These are phyloP conservation scores for Drosophila suzukii DNA, from an alignment of 1,140 invertebrate species.

Conservation along the genomic window DNA sequence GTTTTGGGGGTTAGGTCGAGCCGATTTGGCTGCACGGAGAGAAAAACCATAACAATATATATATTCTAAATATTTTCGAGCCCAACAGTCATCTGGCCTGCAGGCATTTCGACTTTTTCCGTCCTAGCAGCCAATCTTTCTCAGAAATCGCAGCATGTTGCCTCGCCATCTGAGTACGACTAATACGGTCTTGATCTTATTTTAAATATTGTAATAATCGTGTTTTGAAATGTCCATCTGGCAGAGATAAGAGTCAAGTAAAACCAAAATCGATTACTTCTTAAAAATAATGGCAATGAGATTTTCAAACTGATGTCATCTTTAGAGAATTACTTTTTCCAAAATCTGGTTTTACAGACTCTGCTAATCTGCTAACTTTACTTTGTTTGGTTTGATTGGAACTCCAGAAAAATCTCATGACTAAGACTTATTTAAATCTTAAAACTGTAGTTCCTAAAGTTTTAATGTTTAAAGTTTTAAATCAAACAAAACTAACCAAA, in stretches of 20 bases:
- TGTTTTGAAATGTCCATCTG: background rate
- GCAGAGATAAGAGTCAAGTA: background rate
- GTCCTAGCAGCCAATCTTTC: background rate
- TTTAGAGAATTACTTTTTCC: background rate
- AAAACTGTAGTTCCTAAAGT: too few relatives aligned
- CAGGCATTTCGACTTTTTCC: background rate
- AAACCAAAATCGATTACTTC: background rate
- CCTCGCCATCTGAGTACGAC: background rate
- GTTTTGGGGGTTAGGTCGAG: slow-evolving; percentile 54
- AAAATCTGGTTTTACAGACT: background rate
- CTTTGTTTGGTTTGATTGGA: too few relatives aligned
- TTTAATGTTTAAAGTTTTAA: too few relatives aligned
- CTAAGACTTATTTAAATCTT: too few relatives aligned
- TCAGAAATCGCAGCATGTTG: background rate
- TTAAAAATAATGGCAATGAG: background rate
- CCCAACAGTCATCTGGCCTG: background rate
- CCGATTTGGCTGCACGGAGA: slow-evolving; percentile 20
- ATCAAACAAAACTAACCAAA: background rate
- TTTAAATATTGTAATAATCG: background rate
- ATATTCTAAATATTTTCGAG: slow-evolving; percentile 3
- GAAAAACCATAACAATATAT: slow-evolving; percentile 21
- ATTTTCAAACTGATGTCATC: background rate
- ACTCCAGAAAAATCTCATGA: too few relatives aligned
- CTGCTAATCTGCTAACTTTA: too few relatives aligned
- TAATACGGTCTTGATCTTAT: background rate